phyloP scores from a whole-genome alignment of 2,888 invertebrate genomes.

The Willowsia nigromaculata region DNA sequence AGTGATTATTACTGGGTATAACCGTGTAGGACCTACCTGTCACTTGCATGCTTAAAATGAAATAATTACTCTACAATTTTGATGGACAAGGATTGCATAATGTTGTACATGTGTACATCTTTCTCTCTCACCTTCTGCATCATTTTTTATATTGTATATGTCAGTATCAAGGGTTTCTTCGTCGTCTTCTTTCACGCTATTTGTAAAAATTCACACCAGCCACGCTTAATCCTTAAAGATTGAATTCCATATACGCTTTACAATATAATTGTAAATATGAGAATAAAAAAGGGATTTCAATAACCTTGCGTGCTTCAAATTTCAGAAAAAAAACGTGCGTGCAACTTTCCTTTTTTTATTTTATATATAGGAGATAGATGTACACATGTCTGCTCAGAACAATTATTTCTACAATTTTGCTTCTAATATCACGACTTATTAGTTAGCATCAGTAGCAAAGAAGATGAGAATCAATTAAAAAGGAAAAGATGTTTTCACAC shows the following conservation, averaged over 20 bases:
- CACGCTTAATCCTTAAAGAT: not conserved
- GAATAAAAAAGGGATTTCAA: conserved; percentile 6
- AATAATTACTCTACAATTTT: conserved; percentile 45
- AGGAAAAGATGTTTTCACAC: conserved; percentile 51
- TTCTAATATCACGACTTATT: not conserved
- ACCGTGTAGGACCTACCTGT: conserved; percentile 36
- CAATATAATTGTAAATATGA: conserved; percentile 34
- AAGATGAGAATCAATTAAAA: conserved; percentile 52
- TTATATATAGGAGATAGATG: not conserved
- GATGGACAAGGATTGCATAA: conserved; percentile 53
- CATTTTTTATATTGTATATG: not conserved
- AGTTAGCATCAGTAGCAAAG: not conserved
- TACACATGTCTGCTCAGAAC: conserved; percentile 19
- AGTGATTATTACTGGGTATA: conserved; percentile 28
- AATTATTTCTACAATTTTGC: not conserved
- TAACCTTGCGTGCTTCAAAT: conserved; percentile 39
- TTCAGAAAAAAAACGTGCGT: conserved; percentile 46
- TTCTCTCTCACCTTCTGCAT: not conserved
- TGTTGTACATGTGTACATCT: not conserved
- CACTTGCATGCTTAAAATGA: conserved; percentile 60
- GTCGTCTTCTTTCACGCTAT: conserved; percentile 29
- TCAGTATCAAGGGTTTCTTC: not conserved
- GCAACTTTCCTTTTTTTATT: conserved; percentile 24
- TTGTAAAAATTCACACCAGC: conserved; percentile 38
- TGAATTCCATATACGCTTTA: not conserved